A percentile compares a stretch with the other conserved stretches of the same genome.
These are phyloP conservation scores for Albula goreensis DNA, from an alignment of 2,113 vertebrate genomes.

Conservation along the genomic window DNA sequence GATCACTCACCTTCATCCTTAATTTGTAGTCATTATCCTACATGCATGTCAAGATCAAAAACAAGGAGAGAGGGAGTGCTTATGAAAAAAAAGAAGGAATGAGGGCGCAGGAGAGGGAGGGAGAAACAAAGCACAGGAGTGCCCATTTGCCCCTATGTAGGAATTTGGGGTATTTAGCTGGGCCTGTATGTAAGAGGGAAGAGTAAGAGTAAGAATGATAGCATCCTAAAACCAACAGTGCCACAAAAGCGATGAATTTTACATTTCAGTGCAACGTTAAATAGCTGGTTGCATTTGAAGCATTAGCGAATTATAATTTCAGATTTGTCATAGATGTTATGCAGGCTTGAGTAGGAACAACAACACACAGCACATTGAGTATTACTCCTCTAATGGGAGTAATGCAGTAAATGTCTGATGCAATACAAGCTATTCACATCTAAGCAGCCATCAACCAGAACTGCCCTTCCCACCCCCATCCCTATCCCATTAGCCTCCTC, in stretches of 20 bases:
- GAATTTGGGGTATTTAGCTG: slow-evolving; percentile 57
- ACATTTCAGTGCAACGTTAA: slow-evolving; percentile 67
- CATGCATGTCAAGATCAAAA: slow-evolving; percentile 80
- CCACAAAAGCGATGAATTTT: slow-evolving; percentile 80
- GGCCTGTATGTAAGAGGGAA: slow-evolving; percentile 54
- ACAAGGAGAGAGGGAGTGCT: slow-evolving; percentile 74
- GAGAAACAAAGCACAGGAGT: slow-evolving; percentile 6
- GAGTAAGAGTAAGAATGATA: slow-evolving; percentile 69
- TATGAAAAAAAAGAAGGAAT: slow-evolving; percentile 62
- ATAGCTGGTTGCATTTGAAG: slow-evolving; percentile 71
- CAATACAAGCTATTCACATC: slow-evolving; percentile 30
- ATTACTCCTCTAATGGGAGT: slow-evolving; percentile 45
- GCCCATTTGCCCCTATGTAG: slow-evolving; percentile 59
- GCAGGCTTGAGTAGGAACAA: slow-evolving; percentile 65
- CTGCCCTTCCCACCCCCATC: neutral
- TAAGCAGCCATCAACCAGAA: slow-evolving; percentile 26
- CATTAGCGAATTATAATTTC: slow-evolving; percentile 74
- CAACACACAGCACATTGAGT: slow-evolving; percentile 58
- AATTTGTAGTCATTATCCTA: slow-evolving; percentile 83
- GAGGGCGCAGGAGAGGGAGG: slow-evolving; percentile 26
- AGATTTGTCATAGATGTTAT: slow-evolving; percentile 70
- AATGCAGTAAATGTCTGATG: slow-evolving; percentile 21
- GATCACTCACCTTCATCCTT: slow-evolving; percentile 83
- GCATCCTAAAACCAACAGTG: slow-evolving; percentile 76
- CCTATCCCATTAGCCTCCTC: neutral